phyloP scores from a whole-genome alignment of 2,888 invertebrate species.

The Patella ulyssiponensis region DNA sequence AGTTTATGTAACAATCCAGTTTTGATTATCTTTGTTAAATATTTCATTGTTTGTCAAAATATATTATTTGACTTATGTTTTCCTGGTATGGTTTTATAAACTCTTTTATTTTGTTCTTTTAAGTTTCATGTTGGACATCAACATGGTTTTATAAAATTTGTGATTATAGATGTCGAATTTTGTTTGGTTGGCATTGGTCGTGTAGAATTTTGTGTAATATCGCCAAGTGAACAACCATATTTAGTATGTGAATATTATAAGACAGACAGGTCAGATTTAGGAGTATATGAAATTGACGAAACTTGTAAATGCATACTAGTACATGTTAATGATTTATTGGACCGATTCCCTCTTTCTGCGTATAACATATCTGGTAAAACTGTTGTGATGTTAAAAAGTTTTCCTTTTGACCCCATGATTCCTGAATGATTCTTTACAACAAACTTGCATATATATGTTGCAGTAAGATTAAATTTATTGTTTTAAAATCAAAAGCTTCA shows the following conservation, averaged over 20 bases:
- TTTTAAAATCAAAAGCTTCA: too few species aligned
- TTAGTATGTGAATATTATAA: not conserved
- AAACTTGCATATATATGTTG: too few species aligned
- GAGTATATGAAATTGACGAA: not conserved
- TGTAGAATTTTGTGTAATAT: not conserved
- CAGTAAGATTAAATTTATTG: too few species aligned
- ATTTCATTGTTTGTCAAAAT: too few species aligned
- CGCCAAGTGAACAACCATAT: not conserved
- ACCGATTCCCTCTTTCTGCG: not conserved
- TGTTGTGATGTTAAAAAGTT: not conserved
- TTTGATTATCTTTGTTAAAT: too few species aligned
- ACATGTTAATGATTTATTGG: not conserved
- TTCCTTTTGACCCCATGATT: not conserved
- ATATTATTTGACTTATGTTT: too few species aligned
- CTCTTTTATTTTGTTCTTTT: too few species aligned
- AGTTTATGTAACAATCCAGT: too few species aligned
- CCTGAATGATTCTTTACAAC: too few species aligned
- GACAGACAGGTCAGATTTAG: not conserved
- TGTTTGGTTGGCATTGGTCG: too few species aligned
- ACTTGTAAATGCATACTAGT: not conserved
- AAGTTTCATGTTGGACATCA: too few species aligned
- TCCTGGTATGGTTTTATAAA: too few species aligned
- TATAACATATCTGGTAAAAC: not conserved
- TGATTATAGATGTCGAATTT: not conserved
- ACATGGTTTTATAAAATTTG: not conserved